Evolutionary conservation across 2,888 invertebrate species (phyloP), one percentile per base, ranked within the genome.

Genomic region (Ernsta delagoae): DNA sequence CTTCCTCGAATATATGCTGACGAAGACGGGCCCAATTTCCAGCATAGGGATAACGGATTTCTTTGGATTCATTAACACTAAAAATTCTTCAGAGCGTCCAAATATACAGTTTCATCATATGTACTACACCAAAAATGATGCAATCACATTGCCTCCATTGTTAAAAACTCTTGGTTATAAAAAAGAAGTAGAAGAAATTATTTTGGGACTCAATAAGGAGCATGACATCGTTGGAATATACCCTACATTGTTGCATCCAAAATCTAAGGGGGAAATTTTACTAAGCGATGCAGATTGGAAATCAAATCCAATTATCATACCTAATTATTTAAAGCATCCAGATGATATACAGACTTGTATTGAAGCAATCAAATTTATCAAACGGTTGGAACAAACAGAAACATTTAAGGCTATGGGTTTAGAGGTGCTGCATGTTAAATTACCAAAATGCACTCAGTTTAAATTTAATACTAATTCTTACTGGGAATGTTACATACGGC

Each of bases 241-340:
- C 39, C 85, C 91, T 0, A 82, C 88, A 0, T 75, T 94, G 34
- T 69, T 93, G 7, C 86, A 88, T 73, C 94, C 94, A 0, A 90
- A 93, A 81, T 94, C 95, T 0, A 89, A 87, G 57, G 95, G 96
- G n/a, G 80, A 81, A 70, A 78, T 97, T 4, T 85, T 88, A 69
- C 81, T 97, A 11, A 82, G 82, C 54, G 92, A 93, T 9, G 94
- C 95, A 45, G 12, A 70, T n/a, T 71, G 70, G 0, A 77, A 83
- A n/a, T 93, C 94, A 9, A 86, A 90, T 8, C 41, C 41, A 43
- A 43, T 9, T 4, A 43, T 43, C 3, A 43, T 9, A 43, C 41
- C 41, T 43, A 43, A 43, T 43, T 43, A 43, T 43, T 43, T 43
- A 9, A 9, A 43, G 41, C 8, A 43, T 43, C 9, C 41, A 43